phyloP scores from a whole-genome alignment of 2,113 vertebrate species.

The Pandion haliaetus region DNA sequence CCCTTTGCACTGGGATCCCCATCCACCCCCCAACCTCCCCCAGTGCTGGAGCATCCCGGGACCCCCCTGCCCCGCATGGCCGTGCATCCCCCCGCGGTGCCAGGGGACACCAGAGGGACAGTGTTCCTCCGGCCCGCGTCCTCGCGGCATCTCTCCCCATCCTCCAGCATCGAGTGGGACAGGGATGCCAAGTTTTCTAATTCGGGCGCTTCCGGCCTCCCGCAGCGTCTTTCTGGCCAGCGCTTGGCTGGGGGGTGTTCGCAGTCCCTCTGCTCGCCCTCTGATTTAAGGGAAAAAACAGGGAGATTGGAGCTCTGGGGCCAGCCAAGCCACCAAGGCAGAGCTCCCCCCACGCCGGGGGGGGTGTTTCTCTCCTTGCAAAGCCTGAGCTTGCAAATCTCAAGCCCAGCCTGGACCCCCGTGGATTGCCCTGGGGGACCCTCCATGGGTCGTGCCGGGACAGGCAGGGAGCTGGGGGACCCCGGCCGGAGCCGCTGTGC shows the following conservation, averaged over 20 bases:
- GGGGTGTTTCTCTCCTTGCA: not conserved
- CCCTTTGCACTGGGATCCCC: not conserved
- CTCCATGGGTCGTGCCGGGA: rapidly evolving
- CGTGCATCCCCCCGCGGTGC: rapidly evolving
- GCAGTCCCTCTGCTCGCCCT: not conserved
- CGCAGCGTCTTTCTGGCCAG: not conserved
- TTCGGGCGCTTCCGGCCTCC: not conserved
- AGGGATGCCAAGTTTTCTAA: not conserved
- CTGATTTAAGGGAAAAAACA: not conserved
- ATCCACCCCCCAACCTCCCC: rapidly evolving
- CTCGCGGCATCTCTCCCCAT: not conserved
- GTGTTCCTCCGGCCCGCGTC: rapidly evolving
- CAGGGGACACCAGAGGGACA: not conserved
- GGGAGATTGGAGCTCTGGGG: not conserved
- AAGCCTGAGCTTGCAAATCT: not conserved
- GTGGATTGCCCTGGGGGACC: not conserved
- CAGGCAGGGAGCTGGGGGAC: not conserved
- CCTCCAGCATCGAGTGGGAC: not conserved
- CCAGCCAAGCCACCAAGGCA: not conserved
- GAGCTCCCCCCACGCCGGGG: not conserved
- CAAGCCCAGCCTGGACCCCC: not conserved
- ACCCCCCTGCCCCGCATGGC: rapidly evolving
- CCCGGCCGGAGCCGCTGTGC: rapidly evolving
- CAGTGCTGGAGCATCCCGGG: not conserved
- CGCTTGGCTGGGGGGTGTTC: not conserved